These are phyloP conservation scores for Apolygus lucorum DNA, from an alignment of 1,140 invertebrate genomes.

Conservation along the genomic window DNA sequence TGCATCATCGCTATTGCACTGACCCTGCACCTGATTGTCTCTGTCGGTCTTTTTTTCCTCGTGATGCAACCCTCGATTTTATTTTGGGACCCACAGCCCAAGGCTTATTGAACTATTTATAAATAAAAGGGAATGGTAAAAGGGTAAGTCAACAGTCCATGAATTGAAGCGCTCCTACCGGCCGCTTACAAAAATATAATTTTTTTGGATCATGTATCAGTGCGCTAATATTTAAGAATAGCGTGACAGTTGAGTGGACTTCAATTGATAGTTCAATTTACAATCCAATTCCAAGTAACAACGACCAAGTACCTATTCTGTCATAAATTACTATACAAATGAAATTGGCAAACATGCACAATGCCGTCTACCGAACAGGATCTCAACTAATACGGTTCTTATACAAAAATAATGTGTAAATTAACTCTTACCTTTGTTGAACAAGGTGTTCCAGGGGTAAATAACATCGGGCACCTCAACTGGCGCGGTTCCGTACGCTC, in stretches of 20 bases:
- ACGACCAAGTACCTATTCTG: neutral
- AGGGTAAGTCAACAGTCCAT: no score
- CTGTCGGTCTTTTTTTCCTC: neutral
- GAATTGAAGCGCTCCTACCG: neutral
- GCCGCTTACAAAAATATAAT: neutral
- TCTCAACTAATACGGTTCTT: neutral
- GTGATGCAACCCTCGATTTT: neutral
- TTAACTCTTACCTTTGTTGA: slow-evolving; percentile 27
- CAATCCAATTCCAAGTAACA: neutral
- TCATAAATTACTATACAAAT: neutral
- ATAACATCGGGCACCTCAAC: slow-evolving; percentile 26
- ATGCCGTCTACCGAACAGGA: neutral
- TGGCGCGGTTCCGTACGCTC: slow-evolving; percentile 27
- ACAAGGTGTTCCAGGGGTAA: slow-evolving; percentile 27
- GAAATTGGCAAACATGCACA: neutral
- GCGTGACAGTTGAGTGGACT: neutral
- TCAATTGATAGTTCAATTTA: no score
- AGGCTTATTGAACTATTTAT: neutral
- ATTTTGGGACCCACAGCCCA: neutral
- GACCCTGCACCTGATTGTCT: neutral
- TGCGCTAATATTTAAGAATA: neutral
- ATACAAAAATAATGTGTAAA: neutral
- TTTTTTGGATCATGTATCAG: neutral
- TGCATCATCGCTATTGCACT: neutral
- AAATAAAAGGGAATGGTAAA: neutral